Evolutionary conservation across 1,140 invertebrate species (phyloP).

Genomic region (Zaprionus lachaisei): DNA sequence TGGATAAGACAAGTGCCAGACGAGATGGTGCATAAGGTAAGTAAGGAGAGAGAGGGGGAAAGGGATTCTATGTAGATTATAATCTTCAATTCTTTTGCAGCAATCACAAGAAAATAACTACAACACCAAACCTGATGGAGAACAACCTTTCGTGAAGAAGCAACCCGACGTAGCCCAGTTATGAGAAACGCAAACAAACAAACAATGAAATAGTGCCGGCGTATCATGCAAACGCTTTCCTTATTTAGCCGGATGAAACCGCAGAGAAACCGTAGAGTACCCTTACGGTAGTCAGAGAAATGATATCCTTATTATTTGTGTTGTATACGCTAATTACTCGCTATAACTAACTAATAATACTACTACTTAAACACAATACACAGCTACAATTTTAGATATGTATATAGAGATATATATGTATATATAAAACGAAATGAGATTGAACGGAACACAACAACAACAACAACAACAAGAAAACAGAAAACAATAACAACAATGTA

Average conservation of each 20-base stretch:
- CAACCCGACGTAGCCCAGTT: conserved; percentile 23
- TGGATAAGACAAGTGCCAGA: conserved; percentile 53
- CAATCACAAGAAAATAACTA: background rate
- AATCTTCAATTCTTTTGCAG: conserved; percentile 6
- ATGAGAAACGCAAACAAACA: conserved; percentile 4
- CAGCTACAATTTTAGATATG: conserved; percentile 30
- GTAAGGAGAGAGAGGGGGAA: background rate
- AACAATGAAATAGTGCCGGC: conserved; percentile 9
- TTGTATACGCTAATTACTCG: conserved; percentile 47
- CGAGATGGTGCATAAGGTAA: conserved; percentile 54
- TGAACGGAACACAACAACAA: conserved; percentile 12
- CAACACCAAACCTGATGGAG: background rate
- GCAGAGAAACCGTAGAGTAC: background rate
- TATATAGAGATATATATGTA: conserved; percentile 24
- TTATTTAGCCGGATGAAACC: conserved; percentile 28
- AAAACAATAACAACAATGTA: conserved; percentile 33
- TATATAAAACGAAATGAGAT: conserved; percentile 21
- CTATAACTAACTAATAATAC: conserved; percentile 37
- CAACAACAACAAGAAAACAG: conserved; percentile 21
- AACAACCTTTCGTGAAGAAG: background rate
- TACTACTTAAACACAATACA: conserved; percentile 22
- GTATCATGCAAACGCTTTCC: conserved; percentile 32
- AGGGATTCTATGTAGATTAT: background rate
- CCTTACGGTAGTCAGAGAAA: conserved; percentile 25
- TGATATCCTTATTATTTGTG: conserved; percentile 41